These are phyloP conservation scores for Aegithalos caudatus DNA, from an alignment of 2,113 vertebrate species.

Conservation along the genomic window DNA sequence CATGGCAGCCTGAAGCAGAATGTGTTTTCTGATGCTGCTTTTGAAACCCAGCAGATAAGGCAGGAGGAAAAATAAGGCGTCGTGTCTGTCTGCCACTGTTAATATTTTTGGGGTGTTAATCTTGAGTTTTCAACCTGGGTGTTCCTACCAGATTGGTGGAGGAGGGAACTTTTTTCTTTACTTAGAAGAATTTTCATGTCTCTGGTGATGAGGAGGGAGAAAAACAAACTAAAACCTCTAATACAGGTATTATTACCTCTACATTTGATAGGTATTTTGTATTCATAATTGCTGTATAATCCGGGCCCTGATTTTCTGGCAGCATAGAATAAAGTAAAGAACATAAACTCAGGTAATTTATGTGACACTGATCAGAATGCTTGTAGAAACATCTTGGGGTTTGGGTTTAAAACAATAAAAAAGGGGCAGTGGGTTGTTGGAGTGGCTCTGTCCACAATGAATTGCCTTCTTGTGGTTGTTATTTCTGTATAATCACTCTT, in stretches of 20 bases:
- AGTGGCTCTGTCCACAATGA: background rate
- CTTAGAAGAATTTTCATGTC: background rate
- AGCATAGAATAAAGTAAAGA: background rate
- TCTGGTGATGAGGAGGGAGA: background rate
- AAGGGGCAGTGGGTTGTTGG: background rate
- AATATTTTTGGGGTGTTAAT: constrained; percentile 16
- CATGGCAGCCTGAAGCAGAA: background rate
- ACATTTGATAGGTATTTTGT: background rate
- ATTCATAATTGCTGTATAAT: background rate
- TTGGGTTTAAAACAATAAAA: background rate
- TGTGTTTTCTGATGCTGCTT: background rate
- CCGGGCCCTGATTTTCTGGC: background rate
- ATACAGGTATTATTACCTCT: background rate
- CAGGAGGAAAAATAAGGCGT: background rate
- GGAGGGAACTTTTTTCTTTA: background rate
- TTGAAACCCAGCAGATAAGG: constrained; percentile 11
- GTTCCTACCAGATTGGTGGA: constrained; percentile 2
- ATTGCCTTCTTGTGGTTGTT: background rate
- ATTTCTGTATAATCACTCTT: background rate
- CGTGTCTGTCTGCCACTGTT: constrained; percentile 16
- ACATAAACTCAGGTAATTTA: background rate
- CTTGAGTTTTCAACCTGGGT: background rate
- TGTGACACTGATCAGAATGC: background rate
- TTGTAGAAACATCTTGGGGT: background rate
- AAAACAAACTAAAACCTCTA: background rate